Conservation (phyloP, 2,797 vertebrate genomes). For the Malurus leucopterus region DNA sequence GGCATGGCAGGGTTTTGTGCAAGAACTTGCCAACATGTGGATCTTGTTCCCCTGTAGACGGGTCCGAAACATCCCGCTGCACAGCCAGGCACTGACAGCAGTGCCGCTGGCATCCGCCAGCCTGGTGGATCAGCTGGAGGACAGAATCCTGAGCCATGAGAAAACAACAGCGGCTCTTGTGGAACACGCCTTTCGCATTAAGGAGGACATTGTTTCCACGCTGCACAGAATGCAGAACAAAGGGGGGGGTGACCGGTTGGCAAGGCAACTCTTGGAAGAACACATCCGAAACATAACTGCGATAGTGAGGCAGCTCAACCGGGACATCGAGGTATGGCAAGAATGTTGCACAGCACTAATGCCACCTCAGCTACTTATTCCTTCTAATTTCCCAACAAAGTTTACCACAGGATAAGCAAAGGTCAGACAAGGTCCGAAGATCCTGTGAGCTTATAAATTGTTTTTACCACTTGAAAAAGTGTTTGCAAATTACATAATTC, state of each 20-base stretch:
- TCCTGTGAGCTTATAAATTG: conserved; percentile 5
- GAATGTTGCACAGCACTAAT: neutral
- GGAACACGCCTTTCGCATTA: conserved; percentile 76
- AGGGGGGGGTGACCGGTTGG: conserved; percentile 72
- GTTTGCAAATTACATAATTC: conserved; percentile 30
- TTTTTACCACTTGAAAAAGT: conserved; percentile 34
- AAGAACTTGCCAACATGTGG: neutral
- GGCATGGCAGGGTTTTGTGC: neutral
- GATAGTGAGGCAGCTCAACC: conserved; percentile 75
- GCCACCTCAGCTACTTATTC: neutral
- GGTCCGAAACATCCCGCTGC: conserved; percentile 68
- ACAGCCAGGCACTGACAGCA: conserved; percentile 73
- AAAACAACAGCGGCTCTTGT: conserved; percentile 74
- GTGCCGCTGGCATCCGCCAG: conserved; percentile 66
- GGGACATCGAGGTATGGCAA: conserved; percentile 73
- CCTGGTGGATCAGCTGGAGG: conserved; percentile 74
- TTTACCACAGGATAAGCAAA: neutral
- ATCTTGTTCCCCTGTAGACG: conserved; percentile 36
- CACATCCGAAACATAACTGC: conserved; percentile 78
- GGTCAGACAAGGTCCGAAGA: conserved; percentile 26
- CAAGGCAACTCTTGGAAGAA: conserved; percentile 75
- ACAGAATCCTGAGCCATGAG: conserved; percentile 74
- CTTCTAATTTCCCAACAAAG: neutral
- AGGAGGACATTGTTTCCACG: conserved; percentile 76
- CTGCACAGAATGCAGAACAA: conserved; percentile 77